Evolutionary conservation across 2,113 vertebrate genomes (phyloP).

Genomic region (Eclectus roratus): DNA sequence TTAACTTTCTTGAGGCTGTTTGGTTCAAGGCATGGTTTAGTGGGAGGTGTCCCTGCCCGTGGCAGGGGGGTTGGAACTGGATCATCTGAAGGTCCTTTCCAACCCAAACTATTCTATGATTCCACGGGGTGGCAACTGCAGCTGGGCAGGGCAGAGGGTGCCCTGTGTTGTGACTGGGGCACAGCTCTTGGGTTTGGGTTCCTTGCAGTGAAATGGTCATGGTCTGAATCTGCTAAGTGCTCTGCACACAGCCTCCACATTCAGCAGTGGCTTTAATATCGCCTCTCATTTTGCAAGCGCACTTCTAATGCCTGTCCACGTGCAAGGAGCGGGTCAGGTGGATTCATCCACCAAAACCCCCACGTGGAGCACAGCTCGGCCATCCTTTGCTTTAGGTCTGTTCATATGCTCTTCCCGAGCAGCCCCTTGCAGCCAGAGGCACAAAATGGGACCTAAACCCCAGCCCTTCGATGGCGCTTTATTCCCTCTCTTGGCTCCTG

Average conservation of each 20-base stretch:
- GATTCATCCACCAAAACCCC: background rate
- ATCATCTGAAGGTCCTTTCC: too few relatives aligned
- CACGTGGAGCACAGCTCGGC: accelerated
- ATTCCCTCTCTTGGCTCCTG: background rate
- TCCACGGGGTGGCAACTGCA: background rate
- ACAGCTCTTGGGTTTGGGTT: background rate
- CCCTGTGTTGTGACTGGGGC: background rate
- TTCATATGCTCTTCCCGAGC: accelerated
- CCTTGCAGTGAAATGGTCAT: background rate
- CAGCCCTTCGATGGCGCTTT: background rate
- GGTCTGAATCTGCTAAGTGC: background rate
- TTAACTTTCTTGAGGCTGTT: background rate
- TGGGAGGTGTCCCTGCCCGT: too few relatives aligned
- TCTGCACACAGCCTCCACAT: background rate
- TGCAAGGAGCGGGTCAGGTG: accelerated
- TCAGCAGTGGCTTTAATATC: background rate
- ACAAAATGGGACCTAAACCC: background rate
- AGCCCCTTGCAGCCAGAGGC: too few relatives aligned
- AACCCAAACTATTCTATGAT: too few relatives aligned
- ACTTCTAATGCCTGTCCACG: accelerated
- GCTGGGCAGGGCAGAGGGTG: background rate
- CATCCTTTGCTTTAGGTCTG: background rate
- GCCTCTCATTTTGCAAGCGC: background rate
- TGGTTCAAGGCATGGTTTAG: accelerated
- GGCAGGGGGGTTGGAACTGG: too few relatives aligned